Conservation (phyloP, 2,113 vertebrate species). For the Anguilla rostrata region DNA sequence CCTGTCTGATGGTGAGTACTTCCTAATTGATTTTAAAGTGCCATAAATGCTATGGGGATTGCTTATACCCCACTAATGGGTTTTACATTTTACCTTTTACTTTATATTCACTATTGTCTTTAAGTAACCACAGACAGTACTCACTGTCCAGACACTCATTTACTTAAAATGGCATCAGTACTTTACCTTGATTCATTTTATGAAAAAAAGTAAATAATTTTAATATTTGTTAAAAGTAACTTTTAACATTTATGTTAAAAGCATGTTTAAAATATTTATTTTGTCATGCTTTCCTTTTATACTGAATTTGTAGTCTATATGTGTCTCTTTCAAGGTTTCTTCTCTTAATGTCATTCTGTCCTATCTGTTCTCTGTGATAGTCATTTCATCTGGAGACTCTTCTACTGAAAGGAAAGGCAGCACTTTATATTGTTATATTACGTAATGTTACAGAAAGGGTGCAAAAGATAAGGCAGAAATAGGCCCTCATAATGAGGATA, state of each 20-base stretch:
- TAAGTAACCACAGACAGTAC: neutral
- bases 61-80: neutral
- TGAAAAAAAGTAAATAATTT: no score
- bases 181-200: neutral
- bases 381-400: neutral
- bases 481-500: neutral
- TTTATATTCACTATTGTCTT: neutral
- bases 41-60: neutral
- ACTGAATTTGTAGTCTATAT: neutral
- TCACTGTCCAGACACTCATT: neutral
- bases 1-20: conserved; percentile 77
- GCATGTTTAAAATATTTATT: no score
- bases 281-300: neutral
- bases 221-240: no score
- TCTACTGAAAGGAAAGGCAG: neutral
- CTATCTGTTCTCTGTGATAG: neutral
- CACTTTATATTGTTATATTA: neutral
- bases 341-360: no score
- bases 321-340: no score
- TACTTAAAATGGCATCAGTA: neutral
- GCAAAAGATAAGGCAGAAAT: neutral
- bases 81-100: neutral
- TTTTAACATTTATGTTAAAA: no score
- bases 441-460: neutral
- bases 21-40: neutral